Evolutionary conservation across 2,797 vertebrate species (phyloP), one percentile per base, ranked within the genome.

Genomic region (Ctenochaetus hawaiiensis): DNA sequence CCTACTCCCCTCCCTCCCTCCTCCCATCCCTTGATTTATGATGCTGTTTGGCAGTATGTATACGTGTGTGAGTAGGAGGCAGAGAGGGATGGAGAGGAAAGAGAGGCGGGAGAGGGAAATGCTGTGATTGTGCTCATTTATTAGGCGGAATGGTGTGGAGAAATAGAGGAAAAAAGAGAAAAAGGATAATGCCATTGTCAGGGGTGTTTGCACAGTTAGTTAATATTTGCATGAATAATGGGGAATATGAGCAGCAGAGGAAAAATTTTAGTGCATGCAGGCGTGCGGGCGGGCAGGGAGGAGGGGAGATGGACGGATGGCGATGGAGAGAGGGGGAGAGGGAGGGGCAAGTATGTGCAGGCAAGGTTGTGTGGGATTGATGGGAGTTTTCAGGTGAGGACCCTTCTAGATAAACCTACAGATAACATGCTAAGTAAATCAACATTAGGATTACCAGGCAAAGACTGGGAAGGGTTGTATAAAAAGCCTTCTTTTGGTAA

Each of bases 21-120:
- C 86, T 75, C 81, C 78, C 87, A 87, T 89, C 83, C 71, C 77
- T 84, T 95, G 94, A 96, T 95, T 95, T 94, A 95, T 95, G 93
- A 93, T 94, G 93, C 91, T 93, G 93, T 92, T 93, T 94, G 94
- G 89, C 91, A 92, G 85, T 77, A 88, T 91, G 88, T 91, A 78
- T 91, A 84, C 88, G 89, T 90, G 91, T 88, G 89, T 88, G 91
- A 86, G 92, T 87, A 84, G 85, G 85, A 91, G 90, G 90, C 80
- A 87, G 79, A 83, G 80, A 82, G 72, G 86, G 89, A 91, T 75
- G 88, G 90, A 83, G 81, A 87, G 75, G 52, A 84, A 77, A 41
- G 60, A 81, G 86, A 91, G 79, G 76, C 62, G 63, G 67, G 86
- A 89, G 88, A 86, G 68, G 82, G 85, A 84, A 80, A 88, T 47